A percentile compares a stretch with the other conserved stretches of the same genome.
Conservation (phyloP, 2,113 vertebrate genomes). For the Microcebus griseorufus region DNA sequence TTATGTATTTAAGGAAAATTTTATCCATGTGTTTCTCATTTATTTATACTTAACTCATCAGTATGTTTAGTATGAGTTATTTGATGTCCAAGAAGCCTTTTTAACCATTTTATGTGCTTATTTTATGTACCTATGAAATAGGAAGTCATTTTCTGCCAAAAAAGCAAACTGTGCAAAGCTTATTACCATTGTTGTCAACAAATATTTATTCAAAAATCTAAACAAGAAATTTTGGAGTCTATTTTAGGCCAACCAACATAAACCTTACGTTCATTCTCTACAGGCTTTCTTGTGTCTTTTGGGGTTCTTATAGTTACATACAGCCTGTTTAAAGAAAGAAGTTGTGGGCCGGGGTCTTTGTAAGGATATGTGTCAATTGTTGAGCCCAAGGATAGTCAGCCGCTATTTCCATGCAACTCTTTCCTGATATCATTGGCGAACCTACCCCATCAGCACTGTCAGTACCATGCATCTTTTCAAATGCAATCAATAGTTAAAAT, state of each 20-base stretch:
- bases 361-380: background rate
- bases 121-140: conserved; percentile 57
- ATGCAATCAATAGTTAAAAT: background rate
- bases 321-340: background rate
- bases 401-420: background rate
- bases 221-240: conserved; percentile 33
- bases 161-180: conserved; percentile 40
- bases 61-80: conserved; percentile 72
- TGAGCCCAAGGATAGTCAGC: background rate
- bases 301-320: background rate
- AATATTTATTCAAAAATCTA: conserved; percentile 59
- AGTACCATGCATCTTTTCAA: background rate
- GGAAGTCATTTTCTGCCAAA: conserved; percentile 59
- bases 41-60: conserved; percentile 80
- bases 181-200: conserved; percentile 45
- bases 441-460: background rate
- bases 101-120: conserved; percentile 74
- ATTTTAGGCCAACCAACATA: background rate
- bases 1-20: conserved; percentile 78
- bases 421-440: background rate
- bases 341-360: background rate
- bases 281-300: background rate
- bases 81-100: conserved; percentile 74
- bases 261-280: background rate
- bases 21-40: conserved; percentile 80